Percentiles rank a stretch among this genome's conserved stretches.
Conservation (phyloP, 2,797 vertebrate genomes). For the Myotis vivesi region DNA sequence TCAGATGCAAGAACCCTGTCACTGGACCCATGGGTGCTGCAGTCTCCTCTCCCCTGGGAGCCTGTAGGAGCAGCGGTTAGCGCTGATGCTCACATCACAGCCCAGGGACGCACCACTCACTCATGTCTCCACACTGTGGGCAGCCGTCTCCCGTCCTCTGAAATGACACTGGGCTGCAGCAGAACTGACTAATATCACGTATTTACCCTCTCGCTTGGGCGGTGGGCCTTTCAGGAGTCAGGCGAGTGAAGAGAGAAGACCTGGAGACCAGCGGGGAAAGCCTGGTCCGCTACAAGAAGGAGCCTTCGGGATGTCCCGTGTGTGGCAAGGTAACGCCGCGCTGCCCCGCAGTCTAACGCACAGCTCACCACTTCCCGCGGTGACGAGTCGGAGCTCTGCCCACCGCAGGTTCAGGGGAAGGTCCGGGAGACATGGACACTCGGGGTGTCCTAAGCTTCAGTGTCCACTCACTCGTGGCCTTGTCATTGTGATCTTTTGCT, state of each 20-base stretch:
- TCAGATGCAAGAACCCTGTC: not conserved
- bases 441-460: rapidly evolving
- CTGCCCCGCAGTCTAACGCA: rapidly evolving
- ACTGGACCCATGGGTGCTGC: not conserved
- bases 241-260: constrained; percentile 95
- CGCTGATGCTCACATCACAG: not conserved
- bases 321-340: constrained; percentile 92
- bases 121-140: not conserved
- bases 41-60: not conserved
- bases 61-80: not conserved
- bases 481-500: not conserved
- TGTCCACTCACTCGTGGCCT: rapidly evolving
- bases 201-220: constrained; percentile 61
- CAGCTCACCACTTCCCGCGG: rapidly evolving
- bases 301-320: constrained; percentile 96
- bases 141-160: not conserved
- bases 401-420: rapidly evolving
- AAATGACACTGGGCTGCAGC: rapidly evolving
- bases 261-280: constrained; percentile 92
- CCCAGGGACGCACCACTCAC: not conserved
- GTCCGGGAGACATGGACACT: rapidly evolving
- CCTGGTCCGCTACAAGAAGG: constrained; percentile 96
- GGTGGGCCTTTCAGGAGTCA: constrained; percentile 87
- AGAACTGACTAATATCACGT: rapidly evolving
- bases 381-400: not conserved